Evolutionary conservation across 2,113 vertebrate genomes (phyloP).

Genomic region (Nycticryphes semicollaris): DNA sequence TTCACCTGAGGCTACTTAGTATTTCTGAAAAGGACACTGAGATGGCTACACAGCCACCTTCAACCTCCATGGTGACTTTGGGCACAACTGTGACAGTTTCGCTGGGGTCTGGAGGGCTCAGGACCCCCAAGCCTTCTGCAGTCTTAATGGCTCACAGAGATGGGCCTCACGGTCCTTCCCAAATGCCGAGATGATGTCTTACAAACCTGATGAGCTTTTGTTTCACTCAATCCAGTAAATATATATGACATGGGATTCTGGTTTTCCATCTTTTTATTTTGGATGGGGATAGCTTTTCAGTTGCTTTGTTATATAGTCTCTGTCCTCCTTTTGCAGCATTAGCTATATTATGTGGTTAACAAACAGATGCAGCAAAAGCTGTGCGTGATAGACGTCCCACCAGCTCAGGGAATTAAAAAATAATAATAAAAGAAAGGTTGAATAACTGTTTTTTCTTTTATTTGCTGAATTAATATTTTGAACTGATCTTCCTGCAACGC

Average conservation of each 20-base stretch:
- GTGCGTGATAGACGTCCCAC: neutral
- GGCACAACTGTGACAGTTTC: neutral
- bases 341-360: neutral
- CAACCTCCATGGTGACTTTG: neutral
- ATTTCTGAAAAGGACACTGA: neutral
- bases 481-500: neutral
- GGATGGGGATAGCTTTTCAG: neutral
- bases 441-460: neutral
- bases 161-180: neutral
- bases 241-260: neutral
- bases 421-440: neutral
- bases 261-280: neutral
- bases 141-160: neutral
- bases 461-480: conserved; percentile 20
- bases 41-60: neutral
- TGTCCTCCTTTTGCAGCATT: neutral
- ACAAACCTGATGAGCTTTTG: neutral
- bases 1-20: neutral
- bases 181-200: neutral
- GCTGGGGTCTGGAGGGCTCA: neutral
- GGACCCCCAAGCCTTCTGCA: neutral
- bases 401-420: neutral
- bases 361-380: neutral
- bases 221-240: neutral
- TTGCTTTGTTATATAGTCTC: neutral